Percentiles rank a stretch among this genome's conserved stretches.
phyloP scores from a whole-genome alignment of 2,888 invertebrate genomes.

The Serrognathus titanus region DNA sequence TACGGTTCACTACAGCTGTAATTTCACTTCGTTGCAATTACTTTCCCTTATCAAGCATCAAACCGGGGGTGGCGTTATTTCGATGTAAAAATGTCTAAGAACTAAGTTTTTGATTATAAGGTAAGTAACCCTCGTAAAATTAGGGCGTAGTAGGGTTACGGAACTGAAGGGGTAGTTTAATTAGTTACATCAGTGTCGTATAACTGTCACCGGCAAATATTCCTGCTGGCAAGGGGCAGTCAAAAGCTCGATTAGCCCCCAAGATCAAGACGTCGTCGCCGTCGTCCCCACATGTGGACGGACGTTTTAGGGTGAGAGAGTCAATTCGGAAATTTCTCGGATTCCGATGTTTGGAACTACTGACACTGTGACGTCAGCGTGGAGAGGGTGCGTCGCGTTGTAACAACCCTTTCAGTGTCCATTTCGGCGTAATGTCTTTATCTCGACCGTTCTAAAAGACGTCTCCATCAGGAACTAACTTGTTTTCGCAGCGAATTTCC shows the following conservation, averaged over 20 bases:
- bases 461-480: neutral
- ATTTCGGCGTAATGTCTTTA: slow-evolving; percentile 7
- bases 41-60: neutral
- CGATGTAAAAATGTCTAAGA: neutral
- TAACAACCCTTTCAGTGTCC: slow-evolving; percentile 11
- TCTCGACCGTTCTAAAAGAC: neutral
- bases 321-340: neutral
- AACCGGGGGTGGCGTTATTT: neutral
- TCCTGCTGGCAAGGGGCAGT: neutral
- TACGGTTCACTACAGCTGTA: slow-evolving; percentile 2
- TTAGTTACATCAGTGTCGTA: slow-evolving; percentile 16
- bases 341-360: neutral
- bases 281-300: neutral
- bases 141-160: neutral
- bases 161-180: slow-evolving; percentile 10
- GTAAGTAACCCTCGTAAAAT: neutral
- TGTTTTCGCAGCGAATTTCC: neutral
- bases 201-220: slow-evolving; percentile 12
- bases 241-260: too few relatives aligned
- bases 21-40: slow-evolving; percentile 5
- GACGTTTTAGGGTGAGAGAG: neutral
- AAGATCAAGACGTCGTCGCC: too few relatives aligned
- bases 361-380: neutral
- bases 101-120: neutral
- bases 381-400: neutral